These are phyloP conservation scores for Agriopis leucophaearia DNA, from an alignment of 2,888 invertebrate species.

Conservation along the genomic window DNA sequence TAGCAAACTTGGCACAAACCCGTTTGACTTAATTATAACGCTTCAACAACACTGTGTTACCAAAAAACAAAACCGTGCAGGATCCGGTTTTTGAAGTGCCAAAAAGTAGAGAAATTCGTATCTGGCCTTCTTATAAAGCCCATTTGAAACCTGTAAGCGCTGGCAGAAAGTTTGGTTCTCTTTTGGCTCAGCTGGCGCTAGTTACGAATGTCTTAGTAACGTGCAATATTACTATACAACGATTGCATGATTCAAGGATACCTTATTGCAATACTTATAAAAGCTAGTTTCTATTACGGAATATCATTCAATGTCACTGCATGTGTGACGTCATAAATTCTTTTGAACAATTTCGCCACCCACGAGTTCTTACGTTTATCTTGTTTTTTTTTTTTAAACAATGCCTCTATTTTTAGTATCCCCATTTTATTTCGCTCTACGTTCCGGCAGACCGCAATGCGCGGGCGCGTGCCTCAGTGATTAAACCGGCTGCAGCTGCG, in stretches of 20 bases:
- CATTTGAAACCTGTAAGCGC: slow-evolving; percentile 29
- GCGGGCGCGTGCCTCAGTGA: slow-evolving; percentile 26
- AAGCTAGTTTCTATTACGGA: slow-evolving; percentile 18
- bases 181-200: too few species aligned
- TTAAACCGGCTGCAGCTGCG: slow-evolving; percentile 26
- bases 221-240: slow-evolving; percentile 4
- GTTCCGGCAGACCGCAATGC: slow-evolving; percentile 6
- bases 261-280: slow-evolving; percentile 16
- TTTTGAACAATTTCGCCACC: slow-evolving; percentile 16
- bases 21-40: slow-evolving; percentile 52
- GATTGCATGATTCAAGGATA: slow-evolving; percentile 11
- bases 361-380: slow-evolving; percentile 12
- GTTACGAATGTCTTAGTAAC: slow-evolving; percentile 1
- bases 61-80: slow-evolving; percentile 25
- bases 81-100: slow-evolving; percentile 36
- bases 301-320: slow-evolving; percentile 8
- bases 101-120: slow-evolving; percentile 38
- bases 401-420: slow-evolving; percentile 17
- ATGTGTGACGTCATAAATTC: slow-evolving; percentile 8
- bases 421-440: slow-evolving; percentile 10
- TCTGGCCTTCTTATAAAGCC: slow-evolving; percentile 29
- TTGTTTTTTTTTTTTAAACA: slow-evolving; percentile 10
- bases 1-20: slow-evolving; percentile 44
- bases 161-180: slow-evolving; percentile 20
- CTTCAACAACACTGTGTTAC: slow-evolving; percentile 47